Percentiles rank a stretch among this genome's conserved stretches.
Evolutionary conservation across 2,797 vertebrate genomes (phyloP).

Genomic region (Schizopygopsis pylzovi): DNA sequence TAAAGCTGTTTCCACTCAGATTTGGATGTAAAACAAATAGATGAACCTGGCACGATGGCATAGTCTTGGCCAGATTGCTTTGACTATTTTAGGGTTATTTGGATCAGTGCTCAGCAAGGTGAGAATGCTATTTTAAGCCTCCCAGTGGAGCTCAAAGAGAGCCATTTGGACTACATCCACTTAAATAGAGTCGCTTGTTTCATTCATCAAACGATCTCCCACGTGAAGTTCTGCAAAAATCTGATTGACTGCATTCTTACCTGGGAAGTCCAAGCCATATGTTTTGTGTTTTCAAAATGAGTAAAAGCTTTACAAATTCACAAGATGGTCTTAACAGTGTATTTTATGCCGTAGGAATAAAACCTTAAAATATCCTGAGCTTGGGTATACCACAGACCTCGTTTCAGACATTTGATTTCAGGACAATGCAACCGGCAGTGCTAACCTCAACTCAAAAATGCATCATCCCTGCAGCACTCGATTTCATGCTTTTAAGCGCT

Average conservation of each 20-base stretch:
- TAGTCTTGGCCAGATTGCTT: conserved; percentile 36
- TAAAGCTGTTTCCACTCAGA: conserved; percentile 25
- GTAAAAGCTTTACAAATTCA: too few relatives aligned
- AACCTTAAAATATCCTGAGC: too few relatives aligned
- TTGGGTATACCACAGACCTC: too few relatives aligned
- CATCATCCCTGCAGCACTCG: too few relatives aligned
- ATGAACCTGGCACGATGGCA: conserved; percentile 35
- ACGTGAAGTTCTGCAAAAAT: neutral
- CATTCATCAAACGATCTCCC: conserved; percentile 2
- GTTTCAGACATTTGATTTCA: too few relatives aligned
- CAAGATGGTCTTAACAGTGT: too few relatives aligned
- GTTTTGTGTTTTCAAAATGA: too few relatives aligned
- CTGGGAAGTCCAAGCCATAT: conserved; percentile 99
- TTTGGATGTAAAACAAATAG: conserved; percentile 49
- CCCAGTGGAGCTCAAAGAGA: conserved; percentile 47
- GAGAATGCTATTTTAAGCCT: conserved; percentile 56
- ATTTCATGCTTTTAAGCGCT: too few relatives aligned
- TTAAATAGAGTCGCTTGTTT: conserved; percentile 31
- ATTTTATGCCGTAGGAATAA: too few relatives aligned
- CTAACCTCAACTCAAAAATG: too few relatives aligned
- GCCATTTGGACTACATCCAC: conserved; percentile 28
- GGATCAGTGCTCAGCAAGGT: conserved; percentile 55
- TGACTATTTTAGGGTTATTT: conserved; percentile 47
- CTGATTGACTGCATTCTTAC: too few relatives aligned
- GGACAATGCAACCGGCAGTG: too few relatives aligned